Evolutionary conservation across 2,888 invertebrate species (phyloP).

Genomic region (Strigamia maritima): DNA sequence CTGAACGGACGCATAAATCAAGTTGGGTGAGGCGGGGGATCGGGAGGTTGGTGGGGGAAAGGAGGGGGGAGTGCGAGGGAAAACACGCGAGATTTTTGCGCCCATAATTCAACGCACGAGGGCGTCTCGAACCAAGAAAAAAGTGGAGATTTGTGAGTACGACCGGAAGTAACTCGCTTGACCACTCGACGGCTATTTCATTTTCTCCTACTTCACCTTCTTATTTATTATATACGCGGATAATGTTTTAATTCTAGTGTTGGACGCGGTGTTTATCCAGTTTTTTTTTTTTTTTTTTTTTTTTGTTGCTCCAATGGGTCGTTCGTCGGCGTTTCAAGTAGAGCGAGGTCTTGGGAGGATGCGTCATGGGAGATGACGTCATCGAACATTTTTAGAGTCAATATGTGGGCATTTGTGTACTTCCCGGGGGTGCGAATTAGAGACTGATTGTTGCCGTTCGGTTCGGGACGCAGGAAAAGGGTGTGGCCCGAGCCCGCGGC

Average conservation of each 20-base stretch:
- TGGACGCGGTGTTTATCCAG: background rate
- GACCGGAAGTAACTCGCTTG: conserved; percentile 32
- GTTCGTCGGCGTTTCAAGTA: background rate
- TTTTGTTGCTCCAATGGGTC: background rate
- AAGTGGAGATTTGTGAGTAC: conserved; percentile 29
- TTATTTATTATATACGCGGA: background rate
- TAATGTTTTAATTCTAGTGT: conserved; percentile 8
- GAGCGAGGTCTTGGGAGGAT: conserved; percentile 28
- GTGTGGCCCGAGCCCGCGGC: conserved; percentile 28
- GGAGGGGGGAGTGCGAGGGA: background rate
- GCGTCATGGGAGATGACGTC: conserved; percentile 8
- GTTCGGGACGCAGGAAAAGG: conserved; percentile 31
- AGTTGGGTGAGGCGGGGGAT: conserved; percentile 27
- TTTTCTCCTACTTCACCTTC: background rate
- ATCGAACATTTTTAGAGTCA: background rate
- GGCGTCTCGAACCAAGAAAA: conserved; percentile 7
- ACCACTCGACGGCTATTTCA: conserved; percentile 21
- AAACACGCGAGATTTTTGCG: conserved; percentile 33
- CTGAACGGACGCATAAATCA: conserved; percentile 34
- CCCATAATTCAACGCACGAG: conserved; percentile 34
- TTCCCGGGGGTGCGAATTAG: conserved; percentile 32
- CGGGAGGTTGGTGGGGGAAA: background rate
- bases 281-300: background rate
- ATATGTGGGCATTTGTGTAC: conserved; percentile 31
- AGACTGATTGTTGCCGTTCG: conserved; percentile 15